Evolutionary conservation across 2,113 vertebrate genomes (phyloP), one percentile per base, ranked within the genome.

Genomic region (Eidolon helvum): DNA sequence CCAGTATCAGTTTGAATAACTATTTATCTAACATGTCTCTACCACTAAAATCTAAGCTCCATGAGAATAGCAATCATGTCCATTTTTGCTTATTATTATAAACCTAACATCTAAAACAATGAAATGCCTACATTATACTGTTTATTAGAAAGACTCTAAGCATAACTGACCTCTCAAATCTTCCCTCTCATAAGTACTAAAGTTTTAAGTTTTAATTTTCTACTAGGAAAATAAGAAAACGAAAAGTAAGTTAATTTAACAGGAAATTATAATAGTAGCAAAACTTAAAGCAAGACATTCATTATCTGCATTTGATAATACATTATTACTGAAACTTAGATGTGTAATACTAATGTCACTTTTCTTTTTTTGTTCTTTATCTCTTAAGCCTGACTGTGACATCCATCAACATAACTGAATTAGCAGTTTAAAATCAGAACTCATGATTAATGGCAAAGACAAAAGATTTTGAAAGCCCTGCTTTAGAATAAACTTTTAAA

Each of bases 71-170:
- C 48, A 92, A 87, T 33, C 0, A 0, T 50, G 50, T 87, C 4
- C n/a, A 53, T 24, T 88, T 90, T 92, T 88, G 65, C 40, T 85
- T 68, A 69, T 16, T 24, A 85, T 84, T 92, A 40, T 80, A 92
- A 45, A 88, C 0, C 38, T 90, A 91, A 87, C 87, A 79, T 26
- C 53, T 71, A 91, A 94, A 96, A 92, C 30, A 94, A 94, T 50
- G 30, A 95, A 90, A 24, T 91, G 57, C n/a, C 10, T 90, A 45
- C 90, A 82, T 16, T 50, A 50, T 35, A 89, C 2, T 40, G 48
- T 90, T 95, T 90, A 94, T 40, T 35, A 96, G 63, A 22, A 96
- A 71, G 55, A 96, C 84, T 38, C 57, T 88, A 92, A 78, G 38
- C 24, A 61, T 78, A 95, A 87, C 2, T 90, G 75, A 95, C 28